phyloP scores from a whole-genome alignment of 2,113 vertebrate species.

The Sinocyclocheilus rhinocerous region DNA sequence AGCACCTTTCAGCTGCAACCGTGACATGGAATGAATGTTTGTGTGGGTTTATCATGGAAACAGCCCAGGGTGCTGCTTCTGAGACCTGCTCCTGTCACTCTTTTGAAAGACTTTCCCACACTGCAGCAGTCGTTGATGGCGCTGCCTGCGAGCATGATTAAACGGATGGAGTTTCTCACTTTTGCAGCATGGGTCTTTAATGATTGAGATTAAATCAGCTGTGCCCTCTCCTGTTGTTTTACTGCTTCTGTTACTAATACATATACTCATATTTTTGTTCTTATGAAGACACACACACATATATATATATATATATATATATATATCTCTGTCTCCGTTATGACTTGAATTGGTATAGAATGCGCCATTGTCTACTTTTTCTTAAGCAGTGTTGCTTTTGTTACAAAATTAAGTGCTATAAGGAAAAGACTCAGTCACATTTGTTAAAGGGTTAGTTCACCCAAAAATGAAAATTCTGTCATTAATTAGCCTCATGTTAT shows the following conservation, averaged over 20 bases:
- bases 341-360: constrained; percentile 59
- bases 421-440: background rate
- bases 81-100: constrained; percentile 23
- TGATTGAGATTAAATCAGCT: constrained; percentile 46
- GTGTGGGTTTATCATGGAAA: constrained; percentile 13
- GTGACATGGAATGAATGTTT: constrained; percentile 1
- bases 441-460: background rate
- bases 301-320: background rate
- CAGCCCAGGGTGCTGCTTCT: constrained; percentile 4
- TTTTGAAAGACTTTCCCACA: background rate
- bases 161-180: constrained; percentile 29
- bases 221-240: constrained; percentile 53
- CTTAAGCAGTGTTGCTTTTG: constrained; percentile 35
- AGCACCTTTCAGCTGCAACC: background rate
- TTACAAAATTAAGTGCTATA: constrained; percentile 27
- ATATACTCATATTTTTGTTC: constrained; percentile 44
- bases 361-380: constrained; percentile 52
- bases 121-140: constrained; percentile 29
- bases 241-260: constrained; percentile 68
- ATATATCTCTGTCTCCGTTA: constrained; percentile 57
- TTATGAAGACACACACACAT: constrained; percentile 27
- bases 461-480: too few relatives aligned
- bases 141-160: constrained; percentile 32
- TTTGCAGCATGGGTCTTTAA: constrained; percentile 37
- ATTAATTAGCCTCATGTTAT: too few relatives aligned